Percentiles rank a stretch among this genome's conserved stretches.
Evolutionary conservation across 2,113 vertebrate species (phyloP).

Genomic region (Micromys minutus): DNA sequence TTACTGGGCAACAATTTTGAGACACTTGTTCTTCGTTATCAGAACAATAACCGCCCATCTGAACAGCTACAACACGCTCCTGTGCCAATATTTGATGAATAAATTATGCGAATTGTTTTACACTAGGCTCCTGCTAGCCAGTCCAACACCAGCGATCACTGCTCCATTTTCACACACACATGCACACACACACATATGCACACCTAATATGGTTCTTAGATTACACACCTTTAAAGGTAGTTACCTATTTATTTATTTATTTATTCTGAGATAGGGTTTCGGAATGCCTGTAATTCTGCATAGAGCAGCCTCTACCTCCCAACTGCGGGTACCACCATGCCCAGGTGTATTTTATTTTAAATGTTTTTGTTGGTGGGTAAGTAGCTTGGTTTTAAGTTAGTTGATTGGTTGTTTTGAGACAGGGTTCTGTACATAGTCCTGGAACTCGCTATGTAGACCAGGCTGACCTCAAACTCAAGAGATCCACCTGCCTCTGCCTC

Average conservation of each 20-base stretch:
- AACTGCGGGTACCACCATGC: not conserved
- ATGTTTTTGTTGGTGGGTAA: not conserved
- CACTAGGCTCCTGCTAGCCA: not conserved
- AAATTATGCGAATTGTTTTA: slow-evolving; percentile 47
- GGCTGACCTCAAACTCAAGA: not conserved
- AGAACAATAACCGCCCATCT: slow-evolving; percentile 54
- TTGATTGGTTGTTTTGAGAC: not conserved
- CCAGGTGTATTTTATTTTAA: not conserved
- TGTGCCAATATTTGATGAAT: slow-evolving; percentile 55
- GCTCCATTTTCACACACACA: not conserved
- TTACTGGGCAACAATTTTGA: slow-evolving; percentile 57
- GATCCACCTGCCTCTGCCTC: not conserved
- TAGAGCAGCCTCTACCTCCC: not conserved
- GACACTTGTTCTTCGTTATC: slow-evolving; percentile 60
- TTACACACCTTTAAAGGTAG: not conserved
- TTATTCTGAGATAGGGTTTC: not conserved
- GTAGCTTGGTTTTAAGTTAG: not conserved
- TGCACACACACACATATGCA: not conserved
- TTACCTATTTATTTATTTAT: not conserved
- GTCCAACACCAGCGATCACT: slow-evolving; percentile 20
- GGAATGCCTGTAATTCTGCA: not conserved
- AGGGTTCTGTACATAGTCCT: not conserved
- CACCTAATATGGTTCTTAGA: not conserved
- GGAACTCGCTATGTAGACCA: not conserved
- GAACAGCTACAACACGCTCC: slow-evolving; percentile 48